Base-by-base conservation (phyloP, 2,797 vertebrate genomes). In the Gobionotothen gibberifrons region DNA sequence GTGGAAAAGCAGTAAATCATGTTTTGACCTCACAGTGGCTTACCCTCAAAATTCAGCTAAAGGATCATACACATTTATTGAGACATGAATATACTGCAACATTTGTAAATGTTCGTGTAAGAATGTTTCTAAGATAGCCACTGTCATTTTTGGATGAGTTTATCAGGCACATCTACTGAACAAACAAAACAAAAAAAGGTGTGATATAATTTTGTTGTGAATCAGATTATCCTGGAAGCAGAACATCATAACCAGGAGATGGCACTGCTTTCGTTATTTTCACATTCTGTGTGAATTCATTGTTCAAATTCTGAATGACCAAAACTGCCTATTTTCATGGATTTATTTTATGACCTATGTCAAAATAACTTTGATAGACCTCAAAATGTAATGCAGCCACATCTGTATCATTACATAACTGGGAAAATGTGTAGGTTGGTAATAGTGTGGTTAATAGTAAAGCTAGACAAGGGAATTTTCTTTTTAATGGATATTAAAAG, bases 91-190 rank as follows among this genome's bases (percentile, higher is more conserved):
- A 47, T 26, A 26, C 14, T 55, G 17, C 29, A 40, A 4, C 19
- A n/a, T 4, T 19, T 11, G 3, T 12, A n/a, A 39, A 12, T 5
- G 11, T 48, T 48, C 19, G 11, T 40, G 7, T 11, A 42, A n/a
- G 13, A 17, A 4, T 39, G 7, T 16, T 32, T 65, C n/a, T 9
- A 17, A 15, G 26, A 39, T n/a, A 9, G 17, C 40, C n/a, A 12
- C 40, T 13, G 40, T 17, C 14, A 46, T 61, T 47, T 39, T 5
- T 54, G 9, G n/a, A 19, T 26, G 26, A 26, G 26, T 26, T 26
- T 26, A 26, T 26, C 68, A 46, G 46, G 49, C 29, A n/a, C 54
- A 72, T 42, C 43, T 44, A 57, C 1, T 72, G 49, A 3, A 58
- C 15, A 48, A 26, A 19, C 26, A 32, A 42, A 51, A 59, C 26